Evolutionary conservation across 23 tunicate genomes (phyloP), one percentile per base, ranked within the genome.

Genomic region (Trididemnum nubilum): DNA sequence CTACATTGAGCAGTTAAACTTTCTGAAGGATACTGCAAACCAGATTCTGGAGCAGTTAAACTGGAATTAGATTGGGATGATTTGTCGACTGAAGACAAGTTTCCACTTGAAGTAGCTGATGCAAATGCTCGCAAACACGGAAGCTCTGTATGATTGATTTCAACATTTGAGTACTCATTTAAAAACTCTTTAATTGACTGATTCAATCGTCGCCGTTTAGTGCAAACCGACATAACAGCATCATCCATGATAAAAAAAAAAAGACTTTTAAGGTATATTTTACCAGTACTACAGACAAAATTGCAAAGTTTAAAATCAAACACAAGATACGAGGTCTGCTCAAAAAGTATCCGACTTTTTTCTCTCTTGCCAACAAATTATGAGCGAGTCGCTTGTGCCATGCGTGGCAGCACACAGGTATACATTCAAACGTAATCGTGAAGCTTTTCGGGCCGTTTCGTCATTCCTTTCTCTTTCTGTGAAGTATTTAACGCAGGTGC

Each of bases 401-500:
- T 9, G 29, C 31, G 70, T 24, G 70, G 31, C 29, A 9, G 29
- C 31, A 9, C 31, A 63, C 70, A 63, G n/a, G n/a, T 22, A 24
- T 5, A 23, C 31, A 63, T 63, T 63, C 29, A 24, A 5, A 7
- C 31, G 70, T 63, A 63, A 24, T 24, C 31, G 70, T 63, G 70
- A 63, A 63, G 29, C 70, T 15, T 63, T 63, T 63, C 70, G 22
- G 22, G 70, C 70, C 23, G 70, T 9, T 35, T 35, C 39, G 59
- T 49, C 79, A 73, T 36, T 23, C 59, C 25, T 4, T 73, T 73
- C 29, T 39, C 26, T 38, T 29, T 39, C 33, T 73, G 58, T 73
- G 31, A 73, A 73, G 79, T 28, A 36, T 73, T 73, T 39, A 36
- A 32, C 38, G 79, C 79, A 73, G 79, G 58, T 32, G 60, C 33